Base-by-base conservation (phyloP, 2,888 invertebrate species). In the Meiosimyza decipiens region DNA sequence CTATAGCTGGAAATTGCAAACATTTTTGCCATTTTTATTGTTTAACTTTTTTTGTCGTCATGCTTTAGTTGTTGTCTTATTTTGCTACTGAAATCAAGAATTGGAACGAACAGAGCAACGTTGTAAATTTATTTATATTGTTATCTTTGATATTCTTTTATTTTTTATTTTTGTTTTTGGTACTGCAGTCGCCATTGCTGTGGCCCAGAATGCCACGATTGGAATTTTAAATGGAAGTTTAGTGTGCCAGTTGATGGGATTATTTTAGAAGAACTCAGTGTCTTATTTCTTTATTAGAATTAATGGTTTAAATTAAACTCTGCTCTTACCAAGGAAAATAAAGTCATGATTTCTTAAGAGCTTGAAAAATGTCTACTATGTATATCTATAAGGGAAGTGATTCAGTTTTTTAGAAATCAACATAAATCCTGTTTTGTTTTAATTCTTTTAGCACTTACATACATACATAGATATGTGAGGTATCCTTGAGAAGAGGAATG, bases 81-180 rank as follows among this genome's bases (percentile, higher is more conserved):
- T 63, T 12, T 57, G 50, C 50, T 59, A 33, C 54, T 50, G 28
- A 28, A 65, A 50, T 59, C 50, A 71, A 50, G 64, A 65, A 71
- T 65, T 64, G 65, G 71, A 65, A 65, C 71, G 69, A 51, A 47
- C 16, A 22, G 64, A 50, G 49, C 65, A 64, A 50, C 71, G 57
- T 71, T n/a, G 65, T 33, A 71, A 65, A 65, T 71, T 71, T 65
- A 71, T 71, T 65, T 71, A 65, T 71, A 50, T 57, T 50, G 59
- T 64, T 57, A 63, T 71, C 64, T 50, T 49, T 68, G 11, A 47
- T 55, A 40, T 33, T 33, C 49, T 40, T 57, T 18, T 15, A 18
- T 49, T 49, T 28, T 49, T 12, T 11, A 57, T 67, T 55, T 33
- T 51, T 47, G 55, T 49, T 63, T 54, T 9, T 65, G 54, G 33